These are phyloP conservation scores for Eristalis tenax DNA, from an alignment of 2,888 invertebrate genomes.

Conservation along the genomic window DNA sequence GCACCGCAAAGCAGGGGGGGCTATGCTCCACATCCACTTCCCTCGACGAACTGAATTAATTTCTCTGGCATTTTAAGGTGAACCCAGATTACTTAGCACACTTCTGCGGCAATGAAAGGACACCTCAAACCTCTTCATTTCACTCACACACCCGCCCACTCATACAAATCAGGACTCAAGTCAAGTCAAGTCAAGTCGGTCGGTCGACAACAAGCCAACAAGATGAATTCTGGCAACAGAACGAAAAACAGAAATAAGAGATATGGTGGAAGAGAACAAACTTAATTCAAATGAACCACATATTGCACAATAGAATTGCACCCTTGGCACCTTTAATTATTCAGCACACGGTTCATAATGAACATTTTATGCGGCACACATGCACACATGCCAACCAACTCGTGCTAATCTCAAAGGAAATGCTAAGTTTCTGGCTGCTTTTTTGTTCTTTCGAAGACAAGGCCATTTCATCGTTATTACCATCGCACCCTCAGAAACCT, in stretches of 20 bases:
- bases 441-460: conserved; percentile 39
- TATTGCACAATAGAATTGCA: conserved; percentile 65
- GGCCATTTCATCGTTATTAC: conserved; percentile 59
- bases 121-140: background rate
- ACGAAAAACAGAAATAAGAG: background rate
- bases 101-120: conserved; percentile 27
- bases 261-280: conserved; percentile 12
- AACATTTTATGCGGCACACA: conserved; percentile 47
- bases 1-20: background rate
- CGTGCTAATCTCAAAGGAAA: conserved; percentile 61
- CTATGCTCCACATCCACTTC: background rate
- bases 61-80: conserved; percentile 33
- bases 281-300: conserved; percentile 64
- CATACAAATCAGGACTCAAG: conserved; percentile 10
- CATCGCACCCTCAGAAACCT: background rate
- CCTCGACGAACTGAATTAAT: conserved; percentile 28
- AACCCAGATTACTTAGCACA: conserved; percentile 52
- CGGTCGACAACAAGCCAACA: background rate
- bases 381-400: background rate
- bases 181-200: background rate
- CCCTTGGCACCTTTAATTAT: conserved; percentile 62
- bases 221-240: background rate
- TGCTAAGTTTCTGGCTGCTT: conserved; percentile 29
- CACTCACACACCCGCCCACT: background rate
- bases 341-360: conserved; percentile 62